phyloP scores from a whole-genome alignment of 1,140 invertebrate species.

The Episyrphus balteatus region DNA sequence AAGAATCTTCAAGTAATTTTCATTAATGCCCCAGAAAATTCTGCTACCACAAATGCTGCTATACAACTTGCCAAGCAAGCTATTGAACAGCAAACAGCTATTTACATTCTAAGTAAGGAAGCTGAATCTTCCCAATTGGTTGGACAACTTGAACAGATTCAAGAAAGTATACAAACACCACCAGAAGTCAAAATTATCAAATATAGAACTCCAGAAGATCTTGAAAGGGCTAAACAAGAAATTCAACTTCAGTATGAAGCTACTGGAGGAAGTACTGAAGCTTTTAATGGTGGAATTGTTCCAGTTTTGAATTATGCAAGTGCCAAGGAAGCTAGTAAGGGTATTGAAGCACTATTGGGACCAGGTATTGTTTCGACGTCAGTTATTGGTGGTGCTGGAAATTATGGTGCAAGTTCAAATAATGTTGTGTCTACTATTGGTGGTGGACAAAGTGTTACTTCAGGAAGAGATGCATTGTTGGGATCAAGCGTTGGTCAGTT shows the following conservation, averaged over 20 bases:
- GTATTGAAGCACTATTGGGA: too few relatives aligned
- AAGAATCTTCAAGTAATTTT: slow-evolving; percentile 74
- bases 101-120: slow-evolving; percentile 65
- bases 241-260: slow-evolving; percentile 2
- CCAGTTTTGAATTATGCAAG: not conserved
- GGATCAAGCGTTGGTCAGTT: too few relatives aligned
- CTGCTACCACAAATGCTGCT: slow-evolving; percentile 42
- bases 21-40: slow-evolving; percentile 55
- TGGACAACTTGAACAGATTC: not conserved
- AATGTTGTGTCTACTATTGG: too few relatives aligned
- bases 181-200: slow-evolving; percentile 58
- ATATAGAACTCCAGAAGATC: slow-evolving; percentile 49
- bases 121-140: not conserved
- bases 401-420: too few relatives aligned
- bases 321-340: not conserved
- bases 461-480: too few relatives aligned
- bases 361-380: too few relatives aligned
- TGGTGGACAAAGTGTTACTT: too few relatives aligned
- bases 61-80: slow-evolving; percentile 44
- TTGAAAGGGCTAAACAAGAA: slow-evolving; percentile 1
- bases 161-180: slow-evolving; percentile 25
- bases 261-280: not conserved
- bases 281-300: not conserved
- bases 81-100: slow-evolving; percentile 66
- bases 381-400: too few relatives aligned